phyloP scores from a whole-genome alignment of 2,888 invertebrate species.

The Xanthorhoe spadicearia region DNA sequence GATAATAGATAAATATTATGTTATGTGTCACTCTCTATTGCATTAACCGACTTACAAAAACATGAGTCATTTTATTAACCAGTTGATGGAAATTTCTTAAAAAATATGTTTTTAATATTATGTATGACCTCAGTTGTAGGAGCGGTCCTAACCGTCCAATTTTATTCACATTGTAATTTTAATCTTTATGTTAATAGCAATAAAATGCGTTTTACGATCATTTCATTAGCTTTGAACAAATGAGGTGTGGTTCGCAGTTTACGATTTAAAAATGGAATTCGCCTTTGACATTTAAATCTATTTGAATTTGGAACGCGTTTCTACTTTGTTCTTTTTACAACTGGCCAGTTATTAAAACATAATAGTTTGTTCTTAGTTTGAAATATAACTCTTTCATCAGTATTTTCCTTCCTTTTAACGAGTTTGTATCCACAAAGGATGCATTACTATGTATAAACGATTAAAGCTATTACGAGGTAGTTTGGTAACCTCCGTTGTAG shows the following conservation, averaged over 20 bases:
- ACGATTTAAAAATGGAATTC: constrained; percentile 65
- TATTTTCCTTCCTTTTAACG: background rate
- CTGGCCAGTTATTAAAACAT: constrained; percentile 13
- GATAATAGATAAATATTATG: background rate
- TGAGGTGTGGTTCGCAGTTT: constrained; percentile 49
- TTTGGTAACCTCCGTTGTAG: background rate
- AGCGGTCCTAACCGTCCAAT: constrained; percentile 19
- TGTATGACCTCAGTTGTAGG: constrained; percentile 21
- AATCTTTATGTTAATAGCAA: constrained; percentile 17
- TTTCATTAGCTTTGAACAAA: constrained; percentile 24
- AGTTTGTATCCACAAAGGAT: constrained; percentile 2
- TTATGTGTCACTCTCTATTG: constrained; percentile 14
- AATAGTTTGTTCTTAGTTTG: background rate
- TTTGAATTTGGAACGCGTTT: constrained; percentile 43
- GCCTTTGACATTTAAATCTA: constrained; percentile 55
- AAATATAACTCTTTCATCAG: background rate
- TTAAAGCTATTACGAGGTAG: background rate
- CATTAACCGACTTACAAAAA: constrained; percentile 12
- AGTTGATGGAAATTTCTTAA: constrained; percentile 13
- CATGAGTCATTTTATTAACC: constrained; percentile 25
- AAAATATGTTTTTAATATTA: constrained; percentile 7
- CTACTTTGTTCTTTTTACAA: constrained; percentile 29
- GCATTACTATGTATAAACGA: background rate
- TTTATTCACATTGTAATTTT: constrained; percentile 25
- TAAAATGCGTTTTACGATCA: constrained; percentile 27